These are phyloP conservation scores for Luperina nickerlii DNA, from an alignment of 2,888 invertebrate genomes.

Conservation along the genomic window DNA sequence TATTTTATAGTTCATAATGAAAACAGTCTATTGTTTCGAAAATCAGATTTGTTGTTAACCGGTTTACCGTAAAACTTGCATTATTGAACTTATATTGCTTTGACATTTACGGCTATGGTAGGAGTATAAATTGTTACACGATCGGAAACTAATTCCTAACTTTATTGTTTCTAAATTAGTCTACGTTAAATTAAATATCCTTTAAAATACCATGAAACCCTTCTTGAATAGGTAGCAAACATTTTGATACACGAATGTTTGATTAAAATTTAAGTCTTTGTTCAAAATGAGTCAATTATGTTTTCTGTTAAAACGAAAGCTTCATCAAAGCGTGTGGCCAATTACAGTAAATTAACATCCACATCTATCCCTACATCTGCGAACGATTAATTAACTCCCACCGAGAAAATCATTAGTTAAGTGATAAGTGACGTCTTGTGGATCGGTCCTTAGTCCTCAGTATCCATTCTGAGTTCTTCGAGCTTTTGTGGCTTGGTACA, in stretches of 20 bases:
- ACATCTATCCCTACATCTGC: conserved; percentile 49
- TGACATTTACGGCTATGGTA: conserved; percentile 25
- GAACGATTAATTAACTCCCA: conserved; percentile 64
- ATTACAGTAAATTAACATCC: conserved; percentile 49
- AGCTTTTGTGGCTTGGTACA: conserved; percentile 4
- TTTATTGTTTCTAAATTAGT: conserved; percentile 31
- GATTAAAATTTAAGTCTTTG: conserved; percentile 31
- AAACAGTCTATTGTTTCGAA: conserved; percentile 62
- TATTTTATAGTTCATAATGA: conserved; percentile 58
- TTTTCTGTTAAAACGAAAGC: conserved; percentile 35
- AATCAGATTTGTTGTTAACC: conserved; percentile 54
- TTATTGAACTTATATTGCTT: conserved; percentile 52
- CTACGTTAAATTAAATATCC: conserved; percentile 23
- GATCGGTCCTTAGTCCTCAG: conserved; percentile 43
- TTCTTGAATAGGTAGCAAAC: background rate
- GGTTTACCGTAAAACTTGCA: conserved; percentile 56
- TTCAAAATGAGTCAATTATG: conserved; percentile 38
- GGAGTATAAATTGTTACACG: conserved; percentile 17
- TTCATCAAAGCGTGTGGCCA: conserved; percentile 29
- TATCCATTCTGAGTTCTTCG: conserved; percentile 27
- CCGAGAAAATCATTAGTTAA: conserved; percentile 64
- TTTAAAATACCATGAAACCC: conserved; percentile 4
- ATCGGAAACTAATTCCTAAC: conserved; percentile 3
- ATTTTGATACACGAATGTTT: conserved; percentile 17
- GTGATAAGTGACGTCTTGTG: conserved; percentile 62